Evolutionary conservation across 2,797 vertebrate genomes (phyloP).

Genomic region (Lycodopsis pacificus): DNA sequence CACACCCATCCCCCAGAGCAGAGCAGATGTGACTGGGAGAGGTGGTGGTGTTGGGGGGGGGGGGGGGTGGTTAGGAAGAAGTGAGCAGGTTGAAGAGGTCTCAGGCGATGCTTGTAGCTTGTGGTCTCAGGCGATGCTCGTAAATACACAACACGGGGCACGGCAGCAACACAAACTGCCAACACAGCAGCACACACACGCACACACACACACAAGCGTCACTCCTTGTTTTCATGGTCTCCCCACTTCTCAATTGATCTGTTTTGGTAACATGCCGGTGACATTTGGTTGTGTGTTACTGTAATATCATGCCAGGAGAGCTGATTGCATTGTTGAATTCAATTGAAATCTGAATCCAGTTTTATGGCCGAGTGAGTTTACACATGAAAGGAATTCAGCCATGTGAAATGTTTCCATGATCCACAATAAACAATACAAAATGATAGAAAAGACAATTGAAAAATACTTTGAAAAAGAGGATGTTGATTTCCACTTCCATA

Average conservation of each 20-base stretch:
- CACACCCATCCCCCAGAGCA: slow-evolving; percentile 45
- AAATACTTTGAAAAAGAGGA: slow-evolving; percentile 11
- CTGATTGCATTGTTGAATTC: neutral
- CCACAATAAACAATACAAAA: neutral
- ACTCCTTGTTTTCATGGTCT: slow-evolving; percentile 23
- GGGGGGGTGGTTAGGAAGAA: slow-evolving; percentile 31
- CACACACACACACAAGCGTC: neutral
- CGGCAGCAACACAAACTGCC: neutral
- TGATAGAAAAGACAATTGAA: slow-evolving; percentile 3
- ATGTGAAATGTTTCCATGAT: neutral
- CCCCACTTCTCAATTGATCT: slow-evolving; percentile 14
- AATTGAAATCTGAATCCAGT: slow-evolving; percentile 10
- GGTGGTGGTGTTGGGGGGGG: slow-evolving; percentile 42
- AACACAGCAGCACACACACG: too few species aligned
- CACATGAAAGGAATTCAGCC: neutral
- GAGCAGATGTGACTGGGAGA: slow-evolving; percentile 41
- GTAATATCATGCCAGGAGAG: neutral
- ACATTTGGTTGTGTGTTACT: neutral
- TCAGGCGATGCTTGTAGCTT: slow-evolving; percentile 78
- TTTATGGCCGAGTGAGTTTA: neutral
- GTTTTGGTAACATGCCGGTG: slow-evolving; percentile 2
- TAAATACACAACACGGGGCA: slow-evolving; percentile 79
- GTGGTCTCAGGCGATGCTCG: slow-evolving; percentile 78
- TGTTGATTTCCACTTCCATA: slow-evolving; percentile 13
- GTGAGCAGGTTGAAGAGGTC: slow-evolving; percentile 80